Base-by-base conservation (phyloP, 2,797 vertebrate species). In the Gephyroberyx darwinii region DNA sequence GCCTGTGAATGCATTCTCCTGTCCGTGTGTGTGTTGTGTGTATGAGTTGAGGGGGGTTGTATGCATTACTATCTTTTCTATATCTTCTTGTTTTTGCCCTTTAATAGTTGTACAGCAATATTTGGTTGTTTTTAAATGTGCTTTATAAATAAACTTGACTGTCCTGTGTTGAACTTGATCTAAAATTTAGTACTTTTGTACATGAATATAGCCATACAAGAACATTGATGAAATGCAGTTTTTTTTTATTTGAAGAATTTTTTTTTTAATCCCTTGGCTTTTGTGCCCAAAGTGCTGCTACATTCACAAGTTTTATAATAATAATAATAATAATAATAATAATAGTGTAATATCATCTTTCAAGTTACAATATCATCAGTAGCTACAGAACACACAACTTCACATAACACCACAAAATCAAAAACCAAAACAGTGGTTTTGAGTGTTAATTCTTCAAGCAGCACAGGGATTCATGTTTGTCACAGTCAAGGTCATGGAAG, bases 261-360 rank as follows among this genome's bases (percentile, higher is more conserved):
- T 26, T 26, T 26, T 26, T 26, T 26, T 26, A 26, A 26, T 26
- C 26, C 26, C 26, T 2, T 26, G 26, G 26, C 26, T 26, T 35
- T 35, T 8, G 33, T 37, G 16, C 16, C 48, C 20, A 57, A 13
- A 6, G 35, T n/a, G 72, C 57, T 51, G 55, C 12, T 48, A 88
- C 69, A 80, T 74, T 85, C 62, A 85, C 75, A 86, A 31, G 52
- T 8, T 35, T 39, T 6, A 0, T 8, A 64, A 60, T 26, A 26
- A 26, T 26, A 26, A 26, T 26, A 26, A 26, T 26, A 26, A 26
- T 26, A 26, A 26, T 26, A 26, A 26, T 26, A 26, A 26, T 26
- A 26, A 26, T 26, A 26, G 26, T 26, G 20, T 13, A 56, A n/a
- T 9, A 13, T 12, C 10, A 41, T 41, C 9, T 2, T 30, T 22